A percentile compares a stretch with the other conserved stretches of the same genome.
Conservation (phyloP, 92 coral and sea anemone species). For the Siderastrea siderea region DNA sequence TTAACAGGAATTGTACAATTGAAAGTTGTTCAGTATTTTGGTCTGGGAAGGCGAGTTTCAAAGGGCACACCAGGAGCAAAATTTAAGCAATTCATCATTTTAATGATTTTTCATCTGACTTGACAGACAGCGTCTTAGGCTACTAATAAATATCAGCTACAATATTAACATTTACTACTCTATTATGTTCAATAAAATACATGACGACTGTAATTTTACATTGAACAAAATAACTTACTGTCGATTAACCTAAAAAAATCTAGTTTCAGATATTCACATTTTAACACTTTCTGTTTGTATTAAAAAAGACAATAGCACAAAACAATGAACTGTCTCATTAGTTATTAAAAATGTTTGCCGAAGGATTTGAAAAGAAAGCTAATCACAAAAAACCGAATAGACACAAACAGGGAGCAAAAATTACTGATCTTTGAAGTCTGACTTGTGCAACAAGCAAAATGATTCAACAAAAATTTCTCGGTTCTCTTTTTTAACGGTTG, state of each 20-base stretch:
- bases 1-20: too few relatives aligned
- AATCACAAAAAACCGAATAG: background rate
- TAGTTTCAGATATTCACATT: background rate
- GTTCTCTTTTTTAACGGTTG: background rate
- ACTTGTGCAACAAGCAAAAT: background rate
- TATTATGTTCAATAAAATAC: too few relatives aligned
- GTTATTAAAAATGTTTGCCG: conserved; percentile 34
- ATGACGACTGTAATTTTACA: background rate
- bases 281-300: conserved; percentile 3
- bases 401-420: conserved; percentile 2
- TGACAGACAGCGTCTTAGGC: too few relatives aligned
- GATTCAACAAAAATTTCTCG: background rate
- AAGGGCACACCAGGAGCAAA: too few relatives aligned
- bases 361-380: conserved; percentile 15
- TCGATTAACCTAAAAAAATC: conserved; percentile 1
- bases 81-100: too few relatives aligned
- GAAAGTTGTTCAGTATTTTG: too few relatives aligned
- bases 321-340: background rate
- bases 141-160: too few relatives aligned
- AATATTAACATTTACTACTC: too few relatives aligned
- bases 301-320: conserved; percentile 7
- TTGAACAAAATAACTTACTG: background rate
- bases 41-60: too few relatives aligned
- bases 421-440: conserved; percentile 6
- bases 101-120: too few relatives aligned